Percentiles rank a stretch among this genome's conserved stretches.
These are phyloP conservation scores for Trichonephila clavata DNA, from an alignment of 1,140 invertebrate genomes.

Conservation along the genomic window DNA sequence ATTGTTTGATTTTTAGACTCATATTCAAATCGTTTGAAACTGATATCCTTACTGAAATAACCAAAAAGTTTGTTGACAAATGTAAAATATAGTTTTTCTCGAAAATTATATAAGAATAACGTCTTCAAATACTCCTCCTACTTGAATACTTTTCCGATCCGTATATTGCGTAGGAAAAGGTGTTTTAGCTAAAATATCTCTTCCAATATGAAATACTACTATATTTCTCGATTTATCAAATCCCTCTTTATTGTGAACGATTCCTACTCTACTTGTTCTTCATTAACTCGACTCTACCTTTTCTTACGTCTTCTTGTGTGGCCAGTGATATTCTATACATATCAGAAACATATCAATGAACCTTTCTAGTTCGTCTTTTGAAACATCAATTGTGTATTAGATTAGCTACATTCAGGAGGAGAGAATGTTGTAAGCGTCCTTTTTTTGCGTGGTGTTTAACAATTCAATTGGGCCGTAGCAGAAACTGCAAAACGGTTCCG, in stretches of 20 bases:
- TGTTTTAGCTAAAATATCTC: neutral
- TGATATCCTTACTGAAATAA: too few species aligned
- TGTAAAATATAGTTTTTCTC: too few species aligned
- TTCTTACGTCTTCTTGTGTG: slow-evolving; percentile 64
- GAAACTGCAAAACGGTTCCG: neutral
- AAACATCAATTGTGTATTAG: slow-evolving; percentile 66
- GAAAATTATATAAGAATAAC: too few species aligned
- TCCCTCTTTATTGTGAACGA: neutral
- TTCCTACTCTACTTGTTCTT: neutral
- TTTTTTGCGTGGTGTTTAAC: slow-evolving; percentile 58
- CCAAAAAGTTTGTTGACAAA: too few species aligned
- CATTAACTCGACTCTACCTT: slow-evolving; percentile 20
- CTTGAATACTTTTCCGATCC: neutral
- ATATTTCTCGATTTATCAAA: neutral
- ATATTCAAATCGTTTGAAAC: too few species aligned
- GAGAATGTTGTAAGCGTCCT: neutral
- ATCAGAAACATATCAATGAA: slow-evolving; percentile 58
- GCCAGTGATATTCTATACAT: slow-evolving; percentile 74
- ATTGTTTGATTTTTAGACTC: too few species aligned
- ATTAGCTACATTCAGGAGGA: slow-evolving; percentile 26
- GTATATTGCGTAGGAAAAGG: neutral
- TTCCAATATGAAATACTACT: neutral
- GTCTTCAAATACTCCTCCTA: neutral
- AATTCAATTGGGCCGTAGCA: slow-evolving; percentile 52
- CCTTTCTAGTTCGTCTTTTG: slow-evolving; percentile 69